Evolutionary conservation across 2,113 vertebrate species (phyloP).

Genomic region (Dolichotis patagonum): DNA sequence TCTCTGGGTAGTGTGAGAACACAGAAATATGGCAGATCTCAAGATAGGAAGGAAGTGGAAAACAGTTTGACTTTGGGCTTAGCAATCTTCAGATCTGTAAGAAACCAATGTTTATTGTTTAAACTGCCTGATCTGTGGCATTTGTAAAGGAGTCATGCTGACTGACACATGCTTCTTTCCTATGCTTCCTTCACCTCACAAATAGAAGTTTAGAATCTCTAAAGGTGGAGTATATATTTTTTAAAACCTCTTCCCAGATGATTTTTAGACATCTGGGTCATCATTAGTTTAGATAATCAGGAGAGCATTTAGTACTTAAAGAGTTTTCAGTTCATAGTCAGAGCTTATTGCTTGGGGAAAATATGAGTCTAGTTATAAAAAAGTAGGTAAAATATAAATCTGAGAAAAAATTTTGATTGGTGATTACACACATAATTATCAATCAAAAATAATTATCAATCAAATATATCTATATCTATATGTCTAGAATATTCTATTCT

Average conservation of each 20-base stretch:
- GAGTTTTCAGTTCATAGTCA: neutral
- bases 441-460: neutral
- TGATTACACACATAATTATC: neutral
- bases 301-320: neutral
- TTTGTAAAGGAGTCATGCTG: neutral
- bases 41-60: neutral
- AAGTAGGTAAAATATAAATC: neutral
- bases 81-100: neutral
- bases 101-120: neutral
- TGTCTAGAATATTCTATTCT: neutral
- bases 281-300: neutral
- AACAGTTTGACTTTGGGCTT: neutral
- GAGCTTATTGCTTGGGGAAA: neutral
- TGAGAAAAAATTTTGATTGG: neutral
- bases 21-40: neutral
- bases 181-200: neutral
- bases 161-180: neutral
- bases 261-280: neutral
- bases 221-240: neutral
- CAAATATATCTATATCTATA: neutral
- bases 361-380: neutral
- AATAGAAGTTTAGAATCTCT: neutral
- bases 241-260: neutral
- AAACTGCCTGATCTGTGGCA: neutral
- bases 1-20: neutral